Evolutionary conservation across 2,888 invertebrate species (phyloP), one percentile per base, ranked within the genome.

Genomic region (Erannis defoliaria): DNA sequence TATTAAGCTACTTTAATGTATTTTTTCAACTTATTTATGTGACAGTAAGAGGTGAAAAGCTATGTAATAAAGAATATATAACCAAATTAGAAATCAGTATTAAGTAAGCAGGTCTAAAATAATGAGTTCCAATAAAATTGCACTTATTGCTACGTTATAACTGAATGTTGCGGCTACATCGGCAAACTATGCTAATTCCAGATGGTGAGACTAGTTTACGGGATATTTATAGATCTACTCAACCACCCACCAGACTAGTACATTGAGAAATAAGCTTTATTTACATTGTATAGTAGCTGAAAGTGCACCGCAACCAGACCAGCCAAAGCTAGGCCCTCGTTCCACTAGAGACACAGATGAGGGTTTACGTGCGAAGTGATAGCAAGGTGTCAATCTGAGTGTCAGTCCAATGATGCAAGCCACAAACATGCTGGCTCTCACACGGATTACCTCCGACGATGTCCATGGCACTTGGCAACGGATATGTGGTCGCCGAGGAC

Each of bases 381-480:
- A 84, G 78, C 37, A 26, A 68, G 66, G 84, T 85, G 86, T 79
- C 79, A 78, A 71, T 68, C 75, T 73, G 76, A 71, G 77, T 71
- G 75, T 73, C 75, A 77, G 68, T 58, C 70, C 67, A 77, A 76
- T 76, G 71, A 76, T 70, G 68, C 77, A 75, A 77, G 76, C 80
- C 74, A 77, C 90, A 90, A 91, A 88, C 90, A 89, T 77, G 62
- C 56, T 42, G 82, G 74, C 80, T 82, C 68, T 77, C 80, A 80
- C 83, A 76, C 79, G 79, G 82, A 82, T 90, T 92, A 92, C 92
- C 92, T 91, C 90, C 91, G 85, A 81, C 85, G 88, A 81, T 78
- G 85, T 92, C 92, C 92, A 92, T 92, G 81, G 87, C 89, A 84
- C 82, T 81, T 77, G 81, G 76, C 57, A 58, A 81, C 75, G 77